These are phyloP conservation scores for Sipha flava DNA, from an alignment of 1,140 invertebrate genomes.

Conservation along the genomic window DNA sequence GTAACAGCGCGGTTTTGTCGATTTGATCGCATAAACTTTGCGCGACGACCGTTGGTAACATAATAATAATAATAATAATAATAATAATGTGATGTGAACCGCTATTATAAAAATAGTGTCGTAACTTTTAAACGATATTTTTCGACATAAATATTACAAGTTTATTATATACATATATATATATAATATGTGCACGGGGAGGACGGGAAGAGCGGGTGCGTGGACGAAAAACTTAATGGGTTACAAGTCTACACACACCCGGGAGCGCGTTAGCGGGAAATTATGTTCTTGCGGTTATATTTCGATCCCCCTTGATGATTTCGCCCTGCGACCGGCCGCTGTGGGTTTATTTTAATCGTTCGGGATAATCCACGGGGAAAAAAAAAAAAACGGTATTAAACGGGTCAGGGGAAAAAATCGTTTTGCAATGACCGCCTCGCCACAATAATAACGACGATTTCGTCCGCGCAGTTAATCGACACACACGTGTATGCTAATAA, in stretches of 20 bases:
- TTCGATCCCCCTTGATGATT: constrained; percentile 2
- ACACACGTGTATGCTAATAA: too few species aligned
- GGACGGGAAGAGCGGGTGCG: not conserved
- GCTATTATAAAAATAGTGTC: not conserved
- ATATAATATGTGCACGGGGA: too few species aligned
- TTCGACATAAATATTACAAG: constrained; percentile 4
- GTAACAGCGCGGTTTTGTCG: not conserved
- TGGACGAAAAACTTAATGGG: constrained; percentile 1
- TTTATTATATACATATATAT: too few species aligned
- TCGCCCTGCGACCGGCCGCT: not conserved
- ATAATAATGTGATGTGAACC: not conserved
- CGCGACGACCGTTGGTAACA: not conserved
- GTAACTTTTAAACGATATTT: constrained; percentile 17
- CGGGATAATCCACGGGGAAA: not conserved
- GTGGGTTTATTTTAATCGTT: not conserved
- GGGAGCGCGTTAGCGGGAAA: not conserved
- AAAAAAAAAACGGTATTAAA: not conserved
- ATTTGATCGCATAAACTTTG: not conserved
- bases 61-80: not conserved
- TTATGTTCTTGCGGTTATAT: constrained; percentile 1
- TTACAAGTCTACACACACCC: not conserved
- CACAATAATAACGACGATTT: too few species aligned
- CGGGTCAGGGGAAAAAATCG: not conserved
- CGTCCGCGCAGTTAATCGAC: too few species aligned
- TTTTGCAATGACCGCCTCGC: not conserved